These are phyloP conservation scores for Centropus bengalensis DNA, from an alignment of 2,113 vertebrate genomes.

Conservation along the genomic window DNA sequence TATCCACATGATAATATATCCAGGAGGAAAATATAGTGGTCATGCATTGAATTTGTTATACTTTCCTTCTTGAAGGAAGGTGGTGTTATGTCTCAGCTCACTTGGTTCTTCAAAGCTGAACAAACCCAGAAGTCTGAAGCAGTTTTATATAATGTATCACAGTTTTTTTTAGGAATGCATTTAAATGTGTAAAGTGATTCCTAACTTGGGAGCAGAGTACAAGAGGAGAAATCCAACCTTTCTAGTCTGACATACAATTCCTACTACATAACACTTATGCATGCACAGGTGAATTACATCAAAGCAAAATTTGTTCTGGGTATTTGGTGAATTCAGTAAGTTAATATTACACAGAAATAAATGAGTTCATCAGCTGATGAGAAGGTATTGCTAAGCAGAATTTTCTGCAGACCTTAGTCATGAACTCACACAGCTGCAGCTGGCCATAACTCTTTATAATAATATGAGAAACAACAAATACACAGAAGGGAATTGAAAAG, in stretches of 20 bases:
- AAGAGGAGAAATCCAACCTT: not conserved
- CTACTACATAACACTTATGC: not conserved
- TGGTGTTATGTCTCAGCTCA: not conserved
- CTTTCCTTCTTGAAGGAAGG: not conserved
- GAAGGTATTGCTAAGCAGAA: not conserved
- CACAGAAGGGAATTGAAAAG: slow-evolving; percentile 21
- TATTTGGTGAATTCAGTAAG: not conserved
- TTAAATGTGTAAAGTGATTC: not conserved
- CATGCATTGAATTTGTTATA: not conserved
- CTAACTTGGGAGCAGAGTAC: not conserved
- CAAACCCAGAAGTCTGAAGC: not conserved
- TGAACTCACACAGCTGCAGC: slow-evolving; percentile 11
- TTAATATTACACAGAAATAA: not conserved
- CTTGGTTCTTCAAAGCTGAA: not conserved
- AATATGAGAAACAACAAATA: not conserved
- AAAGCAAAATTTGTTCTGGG: not conserved
- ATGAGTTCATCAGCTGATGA: not conserved
- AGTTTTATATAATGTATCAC: not conserved
- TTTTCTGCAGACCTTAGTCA: slow-evolving; percentile 6
- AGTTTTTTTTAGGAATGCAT: not conserved
- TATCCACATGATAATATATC: not conserved
- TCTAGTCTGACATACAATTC: not conserved
- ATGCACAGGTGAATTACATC: not conserved
- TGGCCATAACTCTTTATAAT: slow-evolving; percentile 26
- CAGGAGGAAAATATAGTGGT: not conserved